phyloP scores from a whole-genome alignment of 1,140 invertebrate genomes.

The Aphaenogaster floridana region DNA sequence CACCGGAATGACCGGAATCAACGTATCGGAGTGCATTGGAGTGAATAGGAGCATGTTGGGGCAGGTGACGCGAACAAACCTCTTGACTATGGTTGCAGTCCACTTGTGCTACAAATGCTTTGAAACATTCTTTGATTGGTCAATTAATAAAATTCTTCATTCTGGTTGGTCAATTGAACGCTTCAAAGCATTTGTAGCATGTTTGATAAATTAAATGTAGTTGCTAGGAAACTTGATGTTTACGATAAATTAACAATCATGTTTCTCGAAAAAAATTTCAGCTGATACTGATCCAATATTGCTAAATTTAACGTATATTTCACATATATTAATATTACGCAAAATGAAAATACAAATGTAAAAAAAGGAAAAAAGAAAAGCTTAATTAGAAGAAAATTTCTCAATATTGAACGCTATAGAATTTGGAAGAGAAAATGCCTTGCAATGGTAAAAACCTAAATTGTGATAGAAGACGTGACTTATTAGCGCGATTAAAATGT shows the following conservation, averaged over 20 bases:
- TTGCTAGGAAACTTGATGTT: slow-evolving; percentile 53
- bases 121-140: too few relatives aligned
- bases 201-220: neutral
- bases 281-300: slow-evolving; percentile 18
- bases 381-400: slow-evolving; percentile 9
- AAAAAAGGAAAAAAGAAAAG: neutral
- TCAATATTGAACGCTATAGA: slow-evolving; percentile 15
- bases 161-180: too few relatives aligned
- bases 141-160: too few relatives aligned
- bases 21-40: too few relatives aligned
- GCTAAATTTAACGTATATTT: slow-evolving; percentile 47
- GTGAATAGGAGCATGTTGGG: too few relatives aligned
- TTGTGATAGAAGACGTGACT: slow-evolving; percentile 80
- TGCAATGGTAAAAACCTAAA: slow-evolving; percentile 83
- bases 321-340: neutral
- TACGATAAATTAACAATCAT: slow-evolving; percentile 36
- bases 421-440: slow-evolving; percentile 77
- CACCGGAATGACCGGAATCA: too few relatives aligned
- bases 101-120: too few relatives aligned
- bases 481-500: slow-evolving; percentile 82
- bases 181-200: too few relatives aligned
- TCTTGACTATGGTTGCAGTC: too few relatives aligned
- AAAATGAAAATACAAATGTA: slow-evolving; percentile 33
- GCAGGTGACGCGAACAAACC: too few relatives aligned
- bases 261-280: neutral